phyloP scores from a whole-genome alignment of 2,888 invertebrate species.

The Palloptera scutellata region DNA sequence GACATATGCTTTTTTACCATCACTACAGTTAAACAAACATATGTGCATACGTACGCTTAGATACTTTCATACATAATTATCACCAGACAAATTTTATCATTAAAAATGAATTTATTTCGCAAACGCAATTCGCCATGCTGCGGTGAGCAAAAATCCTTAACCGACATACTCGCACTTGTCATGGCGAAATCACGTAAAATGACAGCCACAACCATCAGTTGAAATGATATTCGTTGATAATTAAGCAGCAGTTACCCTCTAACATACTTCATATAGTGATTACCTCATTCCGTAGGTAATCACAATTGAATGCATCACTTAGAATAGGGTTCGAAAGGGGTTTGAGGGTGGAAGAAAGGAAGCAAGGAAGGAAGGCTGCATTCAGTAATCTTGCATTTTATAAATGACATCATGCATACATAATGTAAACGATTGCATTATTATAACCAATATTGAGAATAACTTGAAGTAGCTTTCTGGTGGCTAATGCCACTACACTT shows the following conservation, averaged over 20 bases:
- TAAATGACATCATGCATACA: slow-evolving; percentile 26
- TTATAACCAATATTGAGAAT: too few relatives aligned
- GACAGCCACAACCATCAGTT: not conserved
- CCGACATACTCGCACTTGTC: too few relatives aligned
- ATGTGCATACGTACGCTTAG: slow-evolving; percentile 14
- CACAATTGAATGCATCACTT: not conserved
- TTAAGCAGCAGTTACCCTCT: slow-evolving; percentile 1
- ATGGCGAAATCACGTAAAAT: not conserved
- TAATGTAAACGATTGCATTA: not conserved
- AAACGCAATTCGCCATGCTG: slow-evolving; percentile 40
- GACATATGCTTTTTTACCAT: too few relatives aligned
- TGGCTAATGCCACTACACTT: too few relatives aligned
- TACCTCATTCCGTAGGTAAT: too few relatives aligned
- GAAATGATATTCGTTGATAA: not conserved
- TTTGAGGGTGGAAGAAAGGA: not conserved
- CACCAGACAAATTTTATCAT: slow-evolving; percentile 46
- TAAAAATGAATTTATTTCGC: slow-evolving; percentile 41
- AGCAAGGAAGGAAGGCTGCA: not conserved
- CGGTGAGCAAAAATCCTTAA: slow-evolving; percentile 26
- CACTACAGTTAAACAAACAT: too few relatives aligned
- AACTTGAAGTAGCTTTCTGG: too few relatives aligned
- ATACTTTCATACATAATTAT: slow-evolving; percentile 24
- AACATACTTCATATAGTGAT: too few relatives aligned
- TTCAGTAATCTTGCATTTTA: slow-evolving; percentile 23
- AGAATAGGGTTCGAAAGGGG: not conserved